Base-by-base conservation (phyloP, 2,113 vertebrate species). In the Rhagologus leucostigma region DNA sequence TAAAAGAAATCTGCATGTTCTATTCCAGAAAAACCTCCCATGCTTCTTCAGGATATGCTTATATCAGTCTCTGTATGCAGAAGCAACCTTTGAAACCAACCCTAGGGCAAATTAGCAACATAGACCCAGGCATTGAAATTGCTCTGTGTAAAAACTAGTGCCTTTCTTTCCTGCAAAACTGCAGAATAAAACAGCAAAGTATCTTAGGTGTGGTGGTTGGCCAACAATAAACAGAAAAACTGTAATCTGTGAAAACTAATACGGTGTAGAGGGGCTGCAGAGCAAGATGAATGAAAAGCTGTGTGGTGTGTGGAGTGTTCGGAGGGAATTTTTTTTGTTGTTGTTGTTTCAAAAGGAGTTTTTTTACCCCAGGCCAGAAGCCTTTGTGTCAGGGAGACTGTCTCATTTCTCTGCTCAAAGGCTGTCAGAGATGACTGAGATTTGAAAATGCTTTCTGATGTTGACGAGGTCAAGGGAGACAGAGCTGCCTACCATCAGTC, bases 371-470 rank as follows among this genome's bases (percentile, higher is more conserved):
- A 94, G 98, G 98, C 98, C 98, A 98, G 97, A 98, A 98, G 98
- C 97, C 98, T 98, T 98, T 98, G 97, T 98, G 98, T 98, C 98
- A 98, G 97, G 94, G 96, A 98, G 97, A 97, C 98, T 98, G 98
- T 98, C 98, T 98, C 98, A 97, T 98, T 98, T 98, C 98, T 98
- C 97, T 97, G 96, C 98, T 98, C 98, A 98, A 98, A 98, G 98
- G 96, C 98, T 98, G 98, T 98, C 98, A 98, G 96, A 98, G 97
- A 98, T 98, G 98, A 98, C 98, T 98, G 98, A 98, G 98, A 97
- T 98, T 97, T 98, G 98, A 98, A 98, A 98, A 98, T 97, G 96
- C 95, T 97, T 98, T 98, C 97, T 98, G 98, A 98, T 98, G 98
- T 98, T 98, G 98, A 98, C 71, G 98, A 98, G 98, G 98, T 98